Evolutionary conservation across 2,888 invertebrate genomes (phyloP), one percentile per base, ranked within the genome.

Genomic region (Pegoplata infirma): DNA sequence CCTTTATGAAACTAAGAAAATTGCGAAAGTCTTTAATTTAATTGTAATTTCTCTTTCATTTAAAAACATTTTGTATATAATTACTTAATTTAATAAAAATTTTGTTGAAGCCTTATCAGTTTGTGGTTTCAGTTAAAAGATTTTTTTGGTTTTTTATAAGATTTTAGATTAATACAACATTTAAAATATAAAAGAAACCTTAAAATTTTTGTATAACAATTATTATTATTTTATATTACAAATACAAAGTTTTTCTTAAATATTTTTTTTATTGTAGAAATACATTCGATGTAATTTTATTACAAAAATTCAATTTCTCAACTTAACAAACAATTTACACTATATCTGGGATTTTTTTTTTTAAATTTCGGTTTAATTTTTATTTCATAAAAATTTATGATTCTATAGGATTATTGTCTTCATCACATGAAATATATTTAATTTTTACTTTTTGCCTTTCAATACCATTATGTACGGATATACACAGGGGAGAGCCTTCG

Each of bases 341-440:
- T 55, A 12, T 55, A 10, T 7, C 23, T 12, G 23, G 10, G 7
- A 32, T n/a, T 28, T 17, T 56, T 23, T 4, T 19, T 5, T 49
- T 49, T 49, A 49, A 74, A 47, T 21, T 4, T 49, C 23, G n/a
- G n/a, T n/a, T n/a, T n/a, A n/a, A n/a, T 56, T 46, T 7, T 55
- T 47, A 14, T 16, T 8, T 4, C n/a, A 5, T 12, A 4, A 51
- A 25, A 40, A 36, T 14, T 71, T 68, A 76, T 49, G 74, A 12
- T 72, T 74, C 46, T 36, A 76, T 68, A 3, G 81, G 76, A 83
- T 87, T 87, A 84, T 87, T 88, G 84, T 88, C 87, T 80, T 86
- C 87, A 81, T 87, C 86, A 81, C 88, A 87, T 51, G 85, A 85
- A 66, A 87, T 87, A 73, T 85, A 87, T 81, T 86, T 86, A 49